These are phyloP conservation scores for Bradynema listronoti DNA, from an alignment of 1,140 invertebrate species.

Conservation along the genomic window DNA sequence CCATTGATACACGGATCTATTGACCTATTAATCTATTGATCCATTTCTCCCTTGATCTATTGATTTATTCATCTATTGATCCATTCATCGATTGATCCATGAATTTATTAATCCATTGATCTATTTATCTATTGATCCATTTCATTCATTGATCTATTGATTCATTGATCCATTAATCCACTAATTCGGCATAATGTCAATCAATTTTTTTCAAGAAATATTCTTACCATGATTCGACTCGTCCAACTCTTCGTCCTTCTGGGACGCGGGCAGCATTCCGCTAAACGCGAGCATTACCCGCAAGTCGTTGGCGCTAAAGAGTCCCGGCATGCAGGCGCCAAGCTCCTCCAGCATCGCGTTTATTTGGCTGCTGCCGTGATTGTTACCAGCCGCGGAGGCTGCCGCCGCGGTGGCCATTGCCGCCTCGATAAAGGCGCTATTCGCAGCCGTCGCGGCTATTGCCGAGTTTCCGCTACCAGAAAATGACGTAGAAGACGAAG, in stretches of 20 bases:
- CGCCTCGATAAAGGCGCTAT: too few species aligned
- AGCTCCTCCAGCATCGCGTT: too few species aligned
- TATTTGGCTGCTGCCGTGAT: too few species aligned
- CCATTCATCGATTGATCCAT: neutral
- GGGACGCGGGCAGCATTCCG: too few species aligned
- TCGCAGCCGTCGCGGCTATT: too few species aligned
- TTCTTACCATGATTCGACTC: neutral
- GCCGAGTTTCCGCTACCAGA: too few species aligned
- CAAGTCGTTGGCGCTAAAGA: too few species aligned
- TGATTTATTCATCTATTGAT: neutral
- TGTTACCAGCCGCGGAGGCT: too few species aligned
- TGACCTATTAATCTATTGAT: neutral
- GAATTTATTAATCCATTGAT: neutral
- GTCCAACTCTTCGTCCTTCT: too few species aligned
- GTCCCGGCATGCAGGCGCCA: too few species aligned
- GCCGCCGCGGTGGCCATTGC: too few species aligned
- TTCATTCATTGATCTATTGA: neutral
- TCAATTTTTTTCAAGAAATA: neutral
- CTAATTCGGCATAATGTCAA: neutral
- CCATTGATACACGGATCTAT: neutral
- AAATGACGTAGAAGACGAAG: neutral
- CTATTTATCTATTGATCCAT: neutral
- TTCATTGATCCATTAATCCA: neutral
- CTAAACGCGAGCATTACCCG: too few species aligned
- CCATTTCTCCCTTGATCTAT: neutral